These are phyloP conservation scores for Diadema setosum DNA, from an alignment of 35 echinoderm and acorn worm species.

Conservation along the genomic window DNA sequence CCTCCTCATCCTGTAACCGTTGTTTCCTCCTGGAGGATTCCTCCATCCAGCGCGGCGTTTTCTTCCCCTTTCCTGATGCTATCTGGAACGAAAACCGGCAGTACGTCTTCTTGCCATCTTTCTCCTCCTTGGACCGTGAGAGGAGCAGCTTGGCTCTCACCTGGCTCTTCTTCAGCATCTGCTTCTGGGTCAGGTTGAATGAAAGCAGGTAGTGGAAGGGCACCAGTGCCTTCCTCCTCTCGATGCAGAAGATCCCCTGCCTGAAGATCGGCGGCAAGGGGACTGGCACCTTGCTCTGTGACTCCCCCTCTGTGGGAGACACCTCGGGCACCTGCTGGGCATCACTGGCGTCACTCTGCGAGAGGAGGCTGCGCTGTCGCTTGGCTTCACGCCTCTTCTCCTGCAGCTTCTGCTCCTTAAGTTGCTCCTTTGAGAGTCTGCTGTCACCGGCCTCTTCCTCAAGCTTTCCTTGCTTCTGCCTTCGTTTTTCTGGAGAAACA, in stretches of 20 bases:
- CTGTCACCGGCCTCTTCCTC: background rate
- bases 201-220: slow-evolving; percentile 3
- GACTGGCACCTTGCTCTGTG: background rate
- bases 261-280: background rate
- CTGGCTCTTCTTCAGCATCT: slow-evolving; percentile 3
- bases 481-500: background rate
- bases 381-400: slow-evolving; percentile 6
- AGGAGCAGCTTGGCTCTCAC: background rate
- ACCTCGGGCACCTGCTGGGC: background rate
- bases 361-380: background rate
- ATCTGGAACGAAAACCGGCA: background rate
- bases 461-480: background rate
- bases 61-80: background rate
- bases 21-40: background rate
- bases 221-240: background rate
- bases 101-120: slow-evolving; percentile 3
- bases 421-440: background rate
- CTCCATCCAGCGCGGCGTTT: background rate
- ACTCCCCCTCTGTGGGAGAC: background rate
- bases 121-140: background rate
- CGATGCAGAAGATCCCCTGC: background rate
- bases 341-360: background rate
- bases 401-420: background rate
- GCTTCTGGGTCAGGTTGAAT: background rate
- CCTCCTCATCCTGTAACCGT: background rate